phyloP scores from a whole-genome alignment of 2,797 vertebrate genomes.

The Podarcis lilfordi region DNA sequence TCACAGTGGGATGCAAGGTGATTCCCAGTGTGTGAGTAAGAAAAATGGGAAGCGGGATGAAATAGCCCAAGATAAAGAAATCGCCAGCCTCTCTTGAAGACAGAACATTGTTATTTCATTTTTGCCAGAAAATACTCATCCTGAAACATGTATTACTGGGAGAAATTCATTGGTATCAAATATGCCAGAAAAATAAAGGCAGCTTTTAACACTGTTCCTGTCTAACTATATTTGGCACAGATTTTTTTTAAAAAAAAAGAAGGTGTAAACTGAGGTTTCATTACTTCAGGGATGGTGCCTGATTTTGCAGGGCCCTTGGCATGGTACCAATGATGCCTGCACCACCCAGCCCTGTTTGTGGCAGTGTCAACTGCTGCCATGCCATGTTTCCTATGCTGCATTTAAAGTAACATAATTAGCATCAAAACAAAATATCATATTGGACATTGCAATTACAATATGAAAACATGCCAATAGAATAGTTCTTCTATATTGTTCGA shows the following conservation, averaged over 20 bases:
- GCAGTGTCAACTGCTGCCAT: too few species aligned
- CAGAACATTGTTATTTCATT: not conserved
- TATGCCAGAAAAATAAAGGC: not conserved
- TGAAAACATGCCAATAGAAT: too few species aligned
- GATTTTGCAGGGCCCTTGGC: not conserved
- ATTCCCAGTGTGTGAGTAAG: conserved; percentile 8
- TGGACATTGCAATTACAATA: too few species aligned
- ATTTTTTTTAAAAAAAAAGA: not conserved
- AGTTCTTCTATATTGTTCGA: too few species aligned
- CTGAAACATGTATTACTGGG: conserved; percentile 25
- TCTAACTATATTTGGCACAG: not conserved
- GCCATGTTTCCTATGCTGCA: too few species aligned
- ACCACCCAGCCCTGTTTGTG: too few species aligned
- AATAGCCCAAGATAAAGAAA: not conserved
- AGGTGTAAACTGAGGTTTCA: not conserved
- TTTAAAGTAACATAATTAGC: too few species aligned
- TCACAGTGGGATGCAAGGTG: conserved; percentile 23
- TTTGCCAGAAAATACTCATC: not conserved
- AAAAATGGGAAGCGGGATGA: not conserved
- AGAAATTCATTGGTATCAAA: not conserved
- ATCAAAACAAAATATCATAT: too few species aligned
- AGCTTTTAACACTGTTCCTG: not conserved
- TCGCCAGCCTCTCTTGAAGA: conserved; percentile 27
- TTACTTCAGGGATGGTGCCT: not conserved
- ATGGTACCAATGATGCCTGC: too few species aligned